Percentiles rank a stretch among this genome's conserved stretches.
Evolutionary conservation across 2,113 vertebrate genomes (phyloP).

Genomic region (Ameiurus melas): DNA sequence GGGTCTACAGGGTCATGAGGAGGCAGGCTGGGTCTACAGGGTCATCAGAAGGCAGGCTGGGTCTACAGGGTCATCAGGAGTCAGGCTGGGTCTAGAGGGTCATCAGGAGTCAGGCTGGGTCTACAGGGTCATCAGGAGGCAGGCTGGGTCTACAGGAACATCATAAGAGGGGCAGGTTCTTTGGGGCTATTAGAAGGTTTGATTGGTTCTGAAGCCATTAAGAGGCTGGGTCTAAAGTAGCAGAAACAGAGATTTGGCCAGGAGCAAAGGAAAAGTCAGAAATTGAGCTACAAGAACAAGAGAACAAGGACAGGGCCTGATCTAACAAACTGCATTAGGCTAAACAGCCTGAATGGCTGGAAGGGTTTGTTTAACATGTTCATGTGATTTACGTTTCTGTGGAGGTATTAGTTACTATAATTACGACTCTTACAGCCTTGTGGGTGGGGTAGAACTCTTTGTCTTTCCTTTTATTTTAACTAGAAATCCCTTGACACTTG

Average conservation of each 20-base stretch:
- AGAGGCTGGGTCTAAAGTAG: not conserved
- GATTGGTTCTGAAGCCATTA: not conserved
- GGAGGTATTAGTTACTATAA: not conserved
- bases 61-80: not conserved
- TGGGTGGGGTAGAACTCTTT: not conserved
- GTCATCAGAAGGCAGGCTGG: not conserved
- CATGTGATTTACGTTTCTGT: not conserved
- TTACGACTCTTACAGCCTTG: not conserved
- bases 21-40: not conserved
- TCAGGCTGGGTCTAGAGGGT: not conserved
- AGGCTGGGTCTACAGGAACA: too few relatives aligned
- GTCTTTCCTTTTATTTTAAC: not conserved
- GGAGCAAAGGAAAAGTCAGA: not conserved
- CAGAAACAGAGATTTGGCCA: not conserved
- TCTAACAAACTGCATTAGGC: not conserved
- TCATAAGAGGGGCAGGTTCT: not conserved
- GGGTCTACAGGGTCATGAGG: not conserved
- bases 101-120: not conserved
- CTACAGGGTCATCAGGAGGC: too few relatives aligned
- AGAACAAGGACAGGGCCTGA: not conserved
- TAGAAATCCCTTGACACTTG: not conserved
- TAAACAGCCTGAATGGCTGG: not conserved
- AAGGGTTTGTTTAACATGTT: not conserved
- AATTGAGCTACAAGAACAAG: not conserved
- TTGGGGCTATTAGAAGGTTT: not conserved